Conservation (phyloP, 1,140 invertebrate species). For the Meloidogyne floridensis region DNA sequence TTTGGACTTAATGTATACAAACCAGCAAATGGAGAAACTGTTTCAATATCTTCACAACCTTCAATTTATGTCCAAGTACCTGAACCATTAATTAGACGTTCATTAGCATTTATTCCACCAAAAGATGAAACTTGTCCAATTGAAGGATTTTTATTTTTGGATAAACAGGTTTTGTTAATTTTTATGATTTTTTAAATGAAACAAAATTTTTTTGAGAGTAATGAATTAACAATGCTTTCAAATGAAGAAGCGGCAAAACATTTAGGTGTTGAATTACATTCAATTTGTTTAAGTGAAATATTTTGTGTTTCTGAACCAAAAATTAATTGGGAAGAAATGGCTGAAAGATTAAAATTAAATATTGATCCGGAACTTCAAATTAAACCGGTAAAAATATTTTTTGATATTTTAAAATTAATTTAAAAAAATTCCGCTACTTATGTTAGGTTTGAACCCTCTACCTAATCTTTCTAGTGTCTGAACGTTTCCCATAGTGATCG, state of each 20-base stretch:
- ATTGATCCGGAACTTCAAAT: slow-evolving; percentile 54
- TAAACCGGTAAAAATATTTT: slow-evolving; percentile 38
- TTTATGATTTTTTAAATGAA: not conserved
- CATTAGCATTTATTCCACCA: slow-evolving; percentile 36
- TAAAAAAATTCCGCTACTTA: not conserved
- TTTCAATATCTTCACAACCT: slow-evolving; percentile 37
- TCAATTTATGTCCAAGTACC: slow-evolving; percentile 48
- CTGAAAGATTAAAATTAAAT: slow-evolving; percentile 21
- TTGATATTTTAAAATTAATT: not conserved
- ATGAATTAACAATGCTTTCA: slow-evolving; percentile 44
- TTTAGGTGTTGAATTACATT: slow-evolving; percentile 44
- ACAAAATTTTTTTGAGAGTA: slow-evolving; percentile 31
- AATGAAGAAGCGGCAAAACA: slow-evolving; percentile 38
- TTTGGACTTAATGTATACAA: slow-evolving; percentile 59
- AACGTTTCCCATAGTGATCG: too few relatives aligned
- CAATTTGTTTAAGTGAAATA: slow-evolving; percentile 50
- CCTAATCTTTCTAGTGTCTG: too few relatives aligned
- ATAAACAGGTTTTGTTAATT: slow-evolving; percentile 42
- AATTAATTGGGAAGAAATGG: slow-evolving; percentile 52
- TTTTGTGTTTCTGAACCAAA: slow-evolving; percentile 17
- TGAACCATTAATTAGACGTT: slow-evolving; percentile 36
- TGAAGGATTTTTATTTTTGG: slow-evolving; percentile 44
- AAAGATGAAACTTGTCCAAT: slow-evolving; percentile 56
- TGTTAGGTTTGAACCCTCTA: not conserved
- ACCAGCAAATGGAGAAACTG: slow-evolving; percentile 62